Percentiles rank a stretch among this genome's conserved stretches.
Evolutionary conservation across 64 coral and sea anemone genomes (phyloP).

Genomic region (Montipora cactus): DNA sequence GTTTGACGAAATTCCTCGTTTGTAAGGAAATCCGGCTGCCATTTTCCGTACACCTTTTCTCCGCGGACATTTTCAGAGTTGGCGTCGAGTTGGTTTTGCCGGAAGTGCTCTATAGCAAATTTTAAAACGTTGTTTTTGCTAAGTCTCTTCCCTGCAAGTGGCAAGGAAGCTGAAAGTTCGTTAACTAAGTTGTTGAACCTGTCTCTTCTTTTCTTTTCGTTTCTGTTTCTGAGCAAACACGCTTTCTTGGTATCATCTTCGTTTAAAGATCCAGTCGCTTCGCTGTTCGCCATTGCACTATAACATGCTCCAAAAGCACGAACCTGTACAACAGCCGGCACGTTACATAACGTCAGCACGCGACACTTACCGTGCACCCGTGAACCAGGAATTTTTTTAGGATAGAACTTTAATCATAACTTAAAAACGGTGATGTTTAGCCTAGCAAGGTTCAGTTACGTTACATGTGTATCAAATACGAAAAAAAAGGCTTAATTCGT

Average conservation of each 20-base stretch:
- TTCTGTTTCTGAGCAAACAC: conserved; percentile 50
- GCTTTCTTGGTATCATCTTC: neutral
- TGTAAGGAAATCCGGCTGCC: conserved; percentile 59
- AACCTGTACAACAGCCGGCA: neutral
- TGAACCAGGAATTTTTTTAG: neutral
- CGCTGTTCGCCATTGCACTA: neutral
- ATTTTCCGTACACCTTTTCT: conserved; percentile 6
- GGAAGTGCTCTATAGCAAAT: conserved; percentile 31
- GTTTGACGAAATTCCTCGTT: conserved; percentile 57
- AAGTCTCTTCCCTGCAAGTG: conserved; percentile 37
- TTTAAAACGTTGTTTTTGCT: conserved; percentile 46
- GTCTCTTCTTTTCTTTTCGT: conserved; percentile 71
- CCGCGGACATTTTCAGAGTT: neutral
- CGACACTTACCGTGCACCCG: neutral
- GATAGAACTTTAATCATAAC: neutral
- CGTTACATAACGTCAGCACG: conserved; percentile 17
- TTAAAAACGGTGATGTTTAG: neutral
- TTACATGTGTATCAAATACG: neutral
- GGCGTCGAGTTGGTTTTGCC: conserved; percentile 2
- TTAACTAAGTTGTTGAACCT: conserved; percentile 59
- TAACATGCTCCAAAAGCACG: neutral
- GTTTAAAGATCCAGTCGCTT: neutral
- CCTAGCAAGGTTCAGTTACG: neutral
- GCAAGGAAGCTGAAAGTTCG: conserved; percentile 23
- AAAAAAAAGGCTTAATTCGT: neutral